These are phyloP conservation scores for Ibycter americanus DNA, from an alignment of 2,797 vertebrate genomes.

Conservation along the genomic window DNA sequence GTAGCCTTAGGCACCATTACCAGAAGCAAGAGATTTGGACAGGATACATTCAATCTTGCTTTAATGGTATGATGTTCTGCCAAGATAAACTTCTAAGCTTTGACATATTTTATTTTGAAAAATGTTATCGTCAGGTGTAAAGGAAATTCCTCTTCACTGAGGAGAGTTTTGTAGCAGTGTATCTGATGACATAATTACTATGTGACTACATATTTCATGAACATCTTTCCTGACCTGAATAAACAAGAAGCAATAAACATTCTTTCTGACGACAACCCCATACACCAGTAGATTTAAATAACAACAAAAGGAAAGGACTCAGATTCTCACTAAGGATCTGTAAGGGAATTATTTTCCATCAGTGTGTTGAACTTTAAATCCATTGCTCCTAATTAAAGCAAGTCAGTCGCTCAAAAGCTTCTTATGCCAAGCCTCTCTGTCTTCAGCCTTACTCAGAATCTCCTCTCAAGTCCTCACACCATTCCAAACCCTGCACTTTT, in stretches of 20 bases:
- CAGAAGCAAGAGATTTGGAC: slow-evolving; percentile 78
- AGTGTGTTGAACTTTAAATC: slow-evolving; percentile 7
- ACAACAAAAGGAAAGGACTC: background rate
- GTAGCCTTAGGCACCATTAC: slow-evolving; percentile 70
- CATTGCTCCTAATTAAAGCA: slow-evolving; percentile 28
- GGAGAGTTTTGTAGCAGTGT: slow-evolving; percentile 25
- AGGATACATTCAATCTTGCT: slow-evolving; percentile 81
- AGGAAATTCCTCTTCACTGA: slow-evolving; percentile 76
- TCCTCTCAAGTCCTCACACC: background rate
- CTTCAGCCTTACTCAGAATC: background rate
- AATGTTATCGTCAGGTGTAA: slow-evolving; percentile 78
- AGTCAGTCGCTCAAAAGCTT: background rate
- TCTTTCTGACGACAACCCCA: background rate
- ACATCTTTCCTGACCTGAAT: slow-evolving; percentile 58
- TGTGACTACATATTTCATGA: slow-evolving; percentile 37
- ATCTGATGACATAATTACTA: slow-evolving; percentile 63
- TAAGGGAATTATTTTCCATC: slow-evolving; percentile 12
- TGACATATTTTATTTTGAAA: slow-evolving; percentile 76
- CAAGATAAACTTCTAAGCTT: slow-evolving; percentile 77
- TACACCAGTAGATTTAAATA: background rate
- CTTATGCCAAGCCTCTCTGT: background rate
- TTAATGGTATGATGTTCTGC: slow-evolving; percentile 73
- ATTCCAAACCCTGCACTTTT: background rate
- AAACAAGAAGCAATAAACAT: slow-evolving; percentile 47
- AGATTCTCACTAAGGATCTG: background rate